Evolutionary conservation across 2,888 invertebrate genomes (phyloP), one percentile per base, ranked within the genome.

Genomic region (Mythimna loreyi): DNA sequence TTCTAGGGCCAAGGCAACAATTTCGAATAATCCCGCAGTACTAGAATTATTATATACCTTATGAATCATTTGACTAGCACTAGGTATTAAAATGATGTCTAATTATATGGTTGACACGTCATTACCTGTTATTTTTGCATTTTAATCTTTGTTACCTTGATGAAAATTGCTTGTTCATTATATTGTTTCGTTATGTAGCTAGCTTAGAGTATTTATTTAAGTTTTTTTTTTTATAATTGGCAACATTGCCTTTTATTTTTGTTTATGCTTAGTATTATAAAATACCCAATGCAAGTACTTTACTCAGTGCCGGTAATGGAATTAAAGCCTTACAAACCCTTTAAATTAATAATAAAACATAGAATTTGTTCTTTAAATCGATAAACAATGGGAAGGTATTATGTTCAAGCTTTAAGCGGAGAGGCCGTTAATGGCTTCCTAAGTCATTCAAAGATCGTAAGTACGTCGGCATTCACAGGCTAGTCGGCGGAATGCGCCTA

Each of bases 401-500:
- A 84, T 77, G 82, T 78, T 80, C 69, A 72, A 82, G 80, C 86
- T 82, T 86, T 86, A 81, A 86, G 75, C 82, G 79, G 69, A 85
- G 79, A 79, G 78, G 64, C 79, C 82, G 87, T 87, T 91, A 90
- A 92, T 92, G 91, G 89, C 87, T 89, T 88, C 84, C 85, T 84
- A 85, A 88, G 88, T 87, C 88, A 91, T 92, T 92, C 89, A 90
- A 87, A 87, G 85, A 86, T 86, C 85, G 90, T 89, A 89, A 90
- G 87, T 85, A 80, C 86, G 87, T 85, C 84, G 83, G 90, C 87
- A 90, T 92, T 93, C 92, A 91, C 92, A 90, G 89, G 88, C 88
- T 84, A 79, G 86, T 80, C 87, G 81, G 86, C 84, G 92, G 93
- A 93, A 92, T 93, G 94, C 88, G 92, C 90, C 88, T 91, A 91